phyloP scores from a whole-genome alignment of 2,797 vertebrate genomes.

The Echiichthys vipera region DNA sequence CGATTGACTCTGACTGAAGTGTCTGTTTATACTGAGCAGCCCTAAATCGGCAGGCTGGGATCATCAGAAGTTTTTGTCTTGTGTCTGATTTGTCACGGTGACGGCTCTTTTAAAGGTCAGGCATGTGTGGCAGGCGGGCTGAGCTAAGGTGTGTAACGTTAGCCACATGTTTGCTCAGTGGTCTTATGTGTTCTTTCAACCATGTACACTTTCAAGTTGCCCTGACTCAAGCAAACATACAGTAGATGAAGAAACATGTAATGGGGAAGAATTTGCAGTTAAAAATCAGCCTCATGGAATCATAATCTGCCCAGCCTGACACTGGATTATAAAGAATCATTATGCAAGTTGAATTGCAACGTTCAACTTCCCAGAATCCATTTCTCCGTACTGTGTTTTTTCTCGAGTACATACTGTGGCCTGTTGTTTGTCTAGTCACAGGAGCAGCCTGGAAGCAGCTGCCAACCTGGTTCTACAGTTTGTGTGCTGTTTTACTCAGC shows the following conservation, averaged over 20 bases:
- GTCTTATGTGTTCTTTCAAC: constrained; percentile 45
- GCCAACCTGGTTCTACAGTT: constrained; percentile 40
- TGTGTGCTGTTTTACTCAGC: constrained; percentile 44
- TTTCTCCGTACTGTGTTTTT: constrained; percentile 35
- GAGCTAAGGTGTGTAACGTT: constrained; percentile 50
- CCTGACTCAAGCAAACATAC: constrained; percentile 38
- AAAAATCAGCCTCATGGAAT: constrained; percentile 19
- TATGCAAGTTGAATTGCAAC: not conserved
- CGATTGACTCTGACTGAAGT: constrained; percentile 58
- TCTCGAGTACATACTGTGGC: constrained; percentile 21
- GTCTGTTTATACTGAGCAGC: constrained; percentile 62
- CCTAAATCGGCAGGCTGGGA: constrained; percentile 34
- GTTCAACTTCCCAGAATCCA: constrained; percentile 25
- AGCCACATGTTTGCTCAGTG: constrained; percentile 49
- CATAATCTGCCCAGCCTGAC: constrained; percentile 31
- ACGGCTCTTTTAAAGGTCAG: constrained; percentile 43
- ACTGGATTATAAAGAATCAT: constrained; percentile 19
- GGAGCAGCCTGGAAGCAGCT: constrained; percentile 56
- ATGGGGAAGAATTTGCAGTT: constrained; percentile 8
- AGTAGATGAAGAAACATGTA: constrained; percentile 19
- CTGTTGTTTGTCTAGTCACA: constrained; percentile 47
- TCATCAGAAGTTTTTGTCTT: constrained; percentile 38
- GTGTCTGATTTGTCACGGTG: constrained; percentile 57
- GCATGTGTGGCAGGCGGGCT: constrained; percentile 20
- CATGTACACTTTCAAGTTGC: constrained; percentile 33